phyloP scores from a whole-genome alignment of 2,113 vertebrate species.

The Bungarus multicinctus region DNA sequence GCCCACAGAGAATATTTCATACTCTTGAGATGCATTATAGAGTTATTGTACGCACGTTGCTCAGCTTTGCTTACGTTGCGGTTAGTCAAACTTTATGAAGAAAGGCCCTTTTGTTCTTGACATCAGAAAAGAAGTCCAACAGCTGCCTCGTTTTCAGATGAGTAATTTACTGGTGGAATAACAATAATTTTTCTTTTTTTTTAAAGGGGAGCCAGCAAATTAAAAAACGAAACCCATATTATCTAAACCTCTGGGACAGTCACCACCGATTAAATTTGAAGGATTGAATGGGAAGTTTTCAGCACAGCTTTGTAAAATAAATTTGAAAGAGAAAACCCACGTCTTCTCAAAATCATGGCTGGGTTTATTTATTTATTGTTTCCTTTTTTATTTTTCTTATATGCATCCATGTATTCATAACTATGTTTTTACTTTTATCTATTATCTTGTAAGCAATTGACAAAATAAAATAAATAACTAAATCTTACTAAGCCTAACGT shows the following conservation, averaged over 20 bases:
- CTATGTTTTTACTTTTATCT: too few relatives aligned
- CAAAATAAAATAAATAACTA: too few relatives aligned
- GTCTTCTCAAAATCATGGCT: neutral
- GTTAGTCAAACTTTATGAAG: conserved; percentile 25
- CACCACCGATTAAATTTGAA: neutral
- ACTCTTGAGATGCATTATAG: neutral
- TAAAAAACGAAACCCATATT: neutral
- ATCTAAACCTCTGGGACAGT: neutral
- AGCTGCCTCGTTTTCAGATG: neutral
- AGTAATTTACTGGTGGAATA: neutral
- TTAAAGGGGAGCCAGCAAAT: conserved; percentile 9
- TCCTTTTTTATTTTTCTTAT: too few relatives aligned
- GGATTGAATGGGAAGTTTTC: neutral
- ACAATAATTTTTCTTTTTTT: neutral
- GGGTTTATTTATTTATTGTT: too few relatives aligned
- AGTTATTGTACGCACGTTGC: neutral
- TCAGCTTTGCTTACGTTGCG: conserved; percentile 6
- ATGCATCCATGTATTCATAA: too few relatives aligned
- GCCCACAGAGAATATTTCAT: neutral
- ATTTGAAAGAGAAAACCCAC: neutral
- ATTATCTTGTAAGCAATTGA: too few relatives aligned
- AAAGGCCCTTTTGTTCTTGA: conserved; percentile 25
- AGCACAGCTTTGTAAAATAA: neutral
- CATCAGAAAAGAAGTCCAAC: neutral
- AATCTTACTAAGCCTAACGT: neutral